Evolutionary conservation across 2,113 vertebrate species (phyloP).

Genomic region (Aythya baeri): DNA sequence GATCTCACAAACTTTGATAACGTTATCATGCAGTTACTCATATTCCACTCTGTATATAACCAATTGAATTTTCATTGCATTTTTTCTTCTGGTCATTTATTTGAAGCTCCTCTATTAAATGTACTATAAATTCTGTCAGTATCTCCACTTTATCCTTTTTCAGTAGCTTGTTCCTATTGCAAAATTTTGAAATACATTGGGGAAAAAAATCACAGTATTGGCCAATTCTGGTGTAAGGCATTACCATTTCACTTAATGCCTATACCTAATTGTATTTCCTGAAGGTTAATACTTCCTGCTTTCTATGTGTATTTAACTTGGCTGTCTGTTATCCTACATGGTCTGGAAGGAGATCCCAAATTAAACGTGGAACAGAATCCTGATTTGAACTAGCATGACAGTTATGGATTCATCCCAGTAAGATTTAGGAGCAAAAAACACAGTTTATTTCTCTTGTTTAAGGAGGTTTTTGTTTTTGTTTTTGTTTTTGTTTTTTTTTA

Average conservation of each 20-base stretch:
- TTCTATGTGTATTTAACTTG: not conserved
- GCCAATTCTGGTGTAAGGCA: not conserved
- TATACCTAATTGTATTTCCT: not conserved
- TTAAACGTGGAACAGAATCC: not conserved
- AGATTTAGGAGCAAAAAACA: not conserved
- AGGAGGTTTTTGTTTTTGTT: not conserved
- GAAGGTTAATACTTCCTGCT: not conserved
- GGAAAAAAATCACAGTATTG: not conserved
- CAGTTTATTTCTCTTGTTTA: not conserved
- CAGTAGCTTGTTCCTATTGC: not conserved
- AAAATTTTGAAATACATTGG: not conserved
- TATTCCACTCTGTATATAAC: not conserved
- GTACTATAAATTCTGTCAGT: not conserved
- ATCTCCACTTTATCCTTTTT: not conserved
- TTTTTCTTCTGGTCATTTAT: not conserved
- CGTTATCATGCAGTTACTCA: not conserved
- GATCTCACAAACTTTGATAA: not conserved
- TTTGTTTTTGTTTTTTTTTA: not conserved
- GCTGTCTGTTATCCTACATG: not conserved
- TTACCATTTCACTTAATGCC: not conserved
- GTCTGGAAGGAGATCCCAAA: not conserved
- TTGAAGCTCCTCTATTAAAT: not conserved
- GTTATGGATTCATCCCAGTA: not conserved
- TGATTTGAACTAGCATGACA: not conserved
- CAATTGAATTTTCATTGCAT: not conserved